Base-by-base conservation (phyloP, 2,888 invertebrate species). In the Drosophila longiperda region DNA sequence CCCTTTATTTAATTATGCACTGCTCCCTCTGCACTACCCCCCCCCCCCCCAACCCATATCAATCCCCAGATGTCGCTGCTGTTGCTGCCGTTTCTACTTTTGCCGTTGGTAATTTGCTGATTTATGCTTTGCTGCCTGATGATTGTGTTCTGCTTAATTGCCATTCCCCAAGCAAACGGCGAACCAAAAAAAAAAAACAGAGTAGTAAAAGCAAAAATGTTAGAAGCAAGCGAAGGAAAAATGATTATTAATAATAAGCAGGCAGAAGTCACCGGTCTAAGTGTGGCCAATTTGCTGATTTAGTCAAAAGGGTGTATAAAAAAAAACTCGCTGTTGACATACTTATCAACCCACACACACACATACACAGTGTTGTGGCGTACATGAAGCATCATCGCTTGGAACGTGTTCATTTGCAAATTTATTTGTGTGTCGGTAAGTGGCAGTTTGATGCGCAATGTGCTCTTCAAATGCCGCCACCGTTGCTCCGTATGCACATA, bases 361-460 rank as follows among this genome's bases (percentile, higher is more conserved):
- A 58, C 52, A 66, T 11, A 58, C 17, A 73, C 32, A 54, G 29
- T 52, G 49, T n/a, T 49, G 54, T 45, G 23, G 33, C 52, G 53
- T 55, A 71, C 45, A 76, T 81, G 71, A 72, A 77, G 75, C 77
- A 77, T 73, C 61, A 73, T 62, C 73, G 78, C 87, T 77, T 73
- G 85, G 82, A 89, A 91, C 90, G 90, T 90, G 90, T 89, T 89
- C 86, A 84, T 89, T 90, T 89, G 89, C 82, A 82, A 90, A 90
- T 87, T 88, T 89, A 88, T 90, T 88, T 89, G 84, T 86, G 87
- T 84, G 86, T 79, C 87, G 87, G 74, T 87, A 87, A 87, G 87
- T 86, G 80, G 84, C 81, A 84, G 85, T 89, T 89, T 90, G 87
- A 84, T 87, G 87, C 82, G 83, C 87, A 87, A 83, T 87, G 87